Percentiles rank a stretch among this genome's conserved stretches.
These are phyloP conservation scores for Sebastes kiyomatsui DNA, from an alignment of 2,797 vertebrate genomes.

Conservation along the genomic window DNA sequence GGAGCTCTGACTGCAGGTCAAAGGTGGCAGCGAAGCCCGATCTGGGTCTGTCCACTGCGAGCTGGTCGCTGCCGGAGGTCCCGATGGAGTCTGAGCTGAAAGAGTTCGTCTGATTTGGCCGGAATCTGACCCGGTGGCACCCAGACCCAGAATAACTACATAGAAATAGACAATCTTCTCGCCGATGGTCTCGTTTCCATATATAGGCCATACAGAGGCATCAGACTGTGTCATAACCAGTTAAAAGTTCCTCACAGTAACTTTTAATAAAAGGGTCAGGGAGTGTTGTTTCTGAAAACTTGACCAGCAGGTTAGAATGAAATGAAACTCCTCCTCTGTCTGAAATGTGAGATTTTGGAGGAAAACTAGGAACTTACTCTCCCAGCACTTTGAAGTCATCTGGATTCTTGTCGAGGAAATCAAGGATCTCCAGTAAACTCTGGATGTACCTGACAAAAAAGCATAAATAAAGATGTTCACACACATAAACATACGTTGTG, in stretches of 20 bases:
- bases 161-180: no score
- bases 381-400: conserved; percentile 87
- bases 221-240: not conserved
- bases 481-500: not conserved
- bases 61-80: no score
- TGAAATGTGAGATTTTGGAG: not conserved
- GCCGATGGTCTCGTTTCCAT: no score
- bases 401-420: conserved; percentile 89
- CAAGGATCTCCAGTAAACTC: conserved; percentile 94
- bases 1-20: no score
- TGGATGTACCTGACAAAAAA: conserved; percentile 88
- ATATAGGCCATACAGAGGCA: no score
- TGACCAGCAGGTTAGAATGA: not conserved
- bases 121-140: no score
- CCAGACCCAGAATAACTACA: no score
- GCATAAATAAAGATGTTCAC: not conserved
- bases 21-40: no score
- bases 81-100: no score
- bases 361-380: conserved; percentile 84
- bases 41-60: no score
- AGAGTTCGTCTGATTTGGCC: no score
- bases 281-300: not conserved
- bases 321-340: not conserved
- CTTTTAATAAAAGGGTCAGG: not conserved
- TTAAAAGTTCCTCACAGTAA: not conserved